Base-by-base conservation (phyloP, 2,888 invertebrate species). In the Coelopa pilipes region DNA sequence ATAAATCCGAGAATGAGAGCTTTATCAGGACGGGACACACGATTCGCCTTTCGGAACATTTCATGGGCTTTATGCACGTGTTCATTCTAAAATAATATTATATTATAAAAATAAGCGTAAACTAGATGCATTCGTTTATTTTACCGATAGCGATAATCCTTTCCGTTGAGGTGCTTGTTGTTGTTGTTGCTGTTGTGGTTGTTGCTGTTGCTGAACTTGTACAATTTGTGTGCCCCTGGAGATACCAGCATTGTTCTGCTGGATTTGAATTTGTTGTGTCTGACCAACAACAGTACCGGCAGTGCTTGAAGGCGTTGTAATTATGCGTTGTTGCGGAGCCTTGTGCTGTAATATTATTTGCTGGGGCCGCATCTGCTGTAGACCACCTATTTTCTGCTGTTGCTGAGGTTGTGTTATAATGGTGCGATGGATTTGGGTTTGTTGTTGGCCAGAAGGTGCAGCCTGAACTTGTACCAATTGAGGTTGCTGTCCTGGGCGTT, bases 11-110 rank as follows among this genome's bases (percentile, higher is more conserved):
- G 90, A 85, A 99, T 99, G 70, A 99, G 93, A 72, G 98, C 97
- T 86, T 99, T 99, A 87, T 99, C 98, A 0, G 97, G 97, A 79
- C 98, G 89, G 3, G 98, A 98, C 70, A 99, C 97, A 84, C 96
- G 94, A 87, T 98, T 98, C 55, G 98, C 97, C 77, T 94, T 96
- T 72, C 94, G 90, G 90, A 99, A 98, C 96, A 99, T 98, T 85
- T 98, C 97, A 86, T 98, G 97, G 0, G 98, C 98, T 86, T 97
- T 96, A 86, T 95, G 89, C 93, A 97, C 97, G 91, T 98, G 96
- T 87, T 98, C 97, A 84, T 94, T 92, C 96, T 97, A 90, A 90
- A 67, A 50, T 34, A 34, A 34, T 4, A 34, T 34, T 34, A 34
- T 34, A 34, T 34, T 34, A 7, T 34, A 34, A 34, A 7, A 34